These are phyloP conservation scores for Lasioglossum morio DNA, from an alignment of 2,888 invertebrate species.

Conservation along the genomic window DNA sequence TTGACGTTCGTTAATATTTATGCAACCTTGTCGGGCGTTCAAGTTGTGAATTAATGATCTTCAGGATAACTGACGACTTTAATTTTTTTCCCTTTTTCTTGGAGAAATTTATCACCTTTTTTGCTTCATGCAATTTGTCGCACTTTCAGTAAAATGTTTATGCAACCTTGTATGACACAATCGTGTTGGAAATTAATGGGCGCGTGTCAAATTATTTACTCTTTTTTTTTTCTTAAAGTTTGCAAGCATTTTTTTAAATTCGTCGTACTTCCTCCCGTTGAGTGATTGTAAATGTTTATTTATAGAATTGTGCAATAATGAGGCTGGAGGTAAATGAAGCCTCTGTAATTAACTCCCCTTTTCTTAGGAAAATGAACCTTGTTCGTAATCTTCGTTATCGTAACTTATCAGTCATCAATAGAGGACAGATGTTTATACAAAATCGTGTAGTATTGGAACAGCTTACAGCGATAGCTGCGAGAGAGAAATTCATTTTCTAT, in stretches of 20 bases:
- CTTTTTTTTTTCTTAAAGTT: background rate
- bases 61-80: background rate
- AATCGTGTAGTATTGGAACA: background rate
- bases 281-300: background rate
- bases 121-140: background rate
- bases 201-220: too few species aligned
- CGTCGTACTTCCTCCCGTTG: too few species aligned
- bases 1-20: conserved; percentile 11
- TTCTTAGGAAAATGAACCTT: background rate
- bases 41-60: background rate
- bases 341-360: background rate
- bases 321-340: too few species aligned
- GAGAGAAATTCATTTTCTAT: background rate
- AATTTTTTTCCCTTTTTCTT: background rate
- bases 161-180: background rate
- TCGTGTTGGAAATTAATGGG: background rate
- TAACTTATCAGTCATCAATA: background rate
- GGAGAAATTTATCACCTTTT: background rate
- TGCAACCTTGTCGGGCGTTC: background rate
- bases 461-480: background rate
- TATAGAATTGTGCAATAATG: too few species aligned
- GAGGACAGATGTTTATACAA: background rate
- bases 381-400: background rate
- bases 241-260: background rate
- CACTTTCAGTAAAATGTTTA: background rate